phyloP scores from a whole-genome alignment of 2,888 invertebrate genomes.

The Aquatica leii region DNA sequence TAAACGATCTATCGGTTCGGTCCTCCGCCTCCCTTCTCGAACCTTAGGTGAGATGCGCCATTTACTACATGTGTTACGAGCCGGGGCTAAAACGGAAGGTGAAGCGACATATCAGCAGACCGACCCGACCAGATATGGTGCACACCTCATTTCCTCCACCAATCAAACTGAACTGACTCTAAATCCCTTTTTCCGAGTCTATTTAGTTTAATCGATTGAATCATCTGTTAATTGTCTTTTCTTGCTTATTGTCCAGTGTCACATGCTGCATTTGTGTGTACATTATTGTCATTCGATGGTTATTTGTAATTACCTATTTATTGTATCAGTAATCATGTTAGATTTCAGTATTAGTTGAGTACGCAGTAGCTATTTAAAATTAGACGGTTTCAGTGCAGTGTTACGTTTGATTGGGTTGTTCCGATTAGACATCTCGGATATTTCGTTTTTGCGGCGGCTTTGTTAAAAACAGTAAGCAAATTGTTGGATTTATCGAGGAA shows the following conservation, averaged over 20 bases:
- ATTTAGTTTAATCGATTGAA: constrained; percentile 49
- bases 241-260: constrained; percentile 63
- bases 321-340: constrained; percentile 55
- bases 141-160: constrained; percentile 39
- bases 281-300: constrained; percentile 61
- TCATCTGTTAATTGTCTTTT: constrained; percentile 52
- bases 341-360: constrained; percentile 57
- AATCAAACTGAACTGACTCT: constrained; percentile 58
- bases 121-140: constrained; percentile 46
- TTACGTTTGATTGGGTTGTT: constrained; percentile 47
- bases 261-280: constrained; percentile 60
- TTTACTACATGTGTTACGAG: constrained; percentile 34
- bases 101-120: constrained; percentile 58
- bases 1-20: constrained; percentile 45
- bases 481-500: constrained; percentile 50
- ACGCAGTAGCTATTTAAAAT: constrained; percentile 54
- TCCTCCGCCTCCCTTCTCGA: constrained; percentile 49
- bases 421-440: constrained; percentile 50
- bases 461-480: constrained; percentile 57
- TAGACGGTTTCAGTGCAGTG: constrained; percentile 49
- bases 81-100: constrained; percentile 48
- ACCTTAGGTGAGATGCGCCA: constrained; percentile 44
- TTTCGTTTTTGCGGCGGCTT: constrained; percentile 56
- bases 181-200: constrained; percentile 50
- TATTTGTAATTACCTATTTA: constrained; percentile 60